Conservation (phyloP, 2,888 invertebrate genomes). For the Toxonevra muliebris region DNA sequence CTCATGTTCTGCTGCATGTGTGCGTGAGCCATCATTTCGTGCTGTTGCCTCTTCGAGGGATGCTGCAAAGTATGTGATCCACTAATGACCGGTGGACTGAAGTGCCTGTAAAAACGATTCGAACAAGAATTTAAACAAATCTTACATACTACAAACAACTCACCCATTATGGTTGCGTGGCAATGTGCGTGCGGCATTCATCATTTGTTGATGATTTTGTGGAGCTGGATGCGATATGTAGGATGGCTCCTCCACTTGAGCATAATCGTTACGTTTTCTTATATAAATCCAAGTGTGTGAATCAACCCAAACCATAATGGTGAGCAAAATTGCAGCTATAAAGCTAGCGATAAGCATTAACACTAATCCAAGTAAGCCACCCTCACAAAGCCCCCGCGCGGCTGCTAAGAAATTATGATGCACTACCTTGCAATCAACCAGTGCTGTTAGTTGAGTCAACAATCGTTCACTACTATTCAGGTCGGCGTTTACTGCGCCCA, state of each 20-base stretch:
- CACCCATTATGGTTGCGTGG: conserved; percentile 66
- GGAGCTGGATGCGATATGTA: conserved; percentile 65
- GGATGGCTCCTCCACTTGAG: conserved; percentile 85
- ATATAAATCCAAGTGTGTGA: conserved; percentile 98
- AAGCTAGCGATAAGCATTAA: conserved; percentile 88
- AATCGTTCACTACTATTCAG: conserved; percentile 80
- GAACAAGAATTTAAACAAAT: conserved; percentile 43
- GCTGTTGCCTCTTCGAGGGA: conserved; percentile 63
- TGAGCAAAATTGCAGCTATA: conserved; percentile 87
- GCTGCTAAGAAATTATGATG: conserved; percentile 85
- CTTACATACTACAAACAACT: conserved; percentile 37
- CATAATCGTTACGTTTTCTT: conserved; percentile 83
- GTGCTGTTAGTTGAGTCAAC: conserved; percentile 73
- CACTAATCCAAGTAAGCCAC: conserved; percentile 82
- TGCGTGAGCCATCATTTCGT: conserved; percentile 66
- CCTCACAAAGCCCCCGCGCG: conserved; percentile 83
- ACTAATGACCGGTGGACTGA: conserved; percentile 65
- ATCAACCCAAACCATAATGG: conserved; percentile 92
- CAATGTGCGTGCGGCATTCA: conserved; percentile 66
- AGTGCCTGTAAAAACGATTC: conserved; percentile 56
- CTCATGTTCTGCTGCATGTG: conserved; percentile 67
- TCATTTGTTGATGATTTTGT: conserved; percentile 66
- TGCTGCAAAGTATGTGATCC: conserved; percentile 65
- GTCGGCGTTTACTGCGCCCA: conserved; percentile 80
- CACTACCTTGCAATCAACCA: conserved; percentile 85